Evolutionary conservation across 2,888 invertebrate species (phyloP).

Genomic region (Mesoligia furuncula): DNA sequence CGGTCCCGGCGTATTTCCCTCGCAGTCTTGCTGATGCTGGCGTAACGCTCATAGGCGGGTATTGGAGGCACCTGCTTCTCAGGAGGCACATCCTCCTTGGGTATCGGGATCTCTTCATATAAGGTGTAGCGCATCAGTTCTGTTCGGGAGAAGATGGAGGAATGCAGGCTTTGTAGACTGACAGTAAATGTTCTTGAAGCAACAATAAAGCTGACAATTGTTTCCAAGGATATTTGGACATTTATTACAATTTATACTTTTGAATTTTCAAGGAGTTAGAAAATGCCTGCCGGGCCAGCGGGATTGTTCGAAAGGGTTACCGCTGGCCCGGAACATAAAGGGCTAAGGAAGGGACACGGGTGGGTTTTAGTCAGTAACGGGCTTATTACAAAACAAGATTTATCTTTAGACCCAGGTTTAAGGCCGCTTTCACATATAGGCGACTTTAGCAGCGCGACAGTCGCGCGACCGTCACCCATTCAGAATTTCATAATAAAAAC

Average conservation of each 20-base stretch:
- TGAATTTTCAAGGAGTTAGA: not conserved
- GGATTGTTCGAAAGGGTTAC: no score
- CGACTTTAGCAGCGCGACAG: no score
- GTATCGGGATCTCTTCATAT: slow-evolving; percentile 85
- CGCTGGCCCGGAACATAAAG: no score
- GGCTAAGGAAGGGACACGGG: no score
- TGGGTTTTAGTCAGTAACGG: no score
- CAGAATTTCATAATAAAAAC: no score
- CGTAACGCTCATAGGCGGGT: slow-evolving; percentile 85
- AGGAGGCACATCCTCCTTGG: slow-evolving; percentile 83
- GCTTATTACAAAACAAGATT: no score
- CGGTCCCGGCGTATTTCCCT: slow-evolving; percentile 83
- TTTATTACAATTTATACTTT: not conserved
- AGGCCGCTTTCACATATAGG: no score
- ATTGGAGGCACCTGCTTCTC: slow-evolving; percentile 84
- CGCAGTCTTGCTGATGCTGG: slow-evolving; percentile 82
- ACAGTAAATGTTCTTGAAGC: not conserved
- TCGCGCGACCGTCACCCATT: no score
- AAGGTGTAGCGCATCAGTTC: slow-evolving; percentile 81
- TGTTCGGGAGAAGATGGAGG: slow-evolving; percentile 49
- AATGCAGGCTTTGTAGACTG: not conserved
- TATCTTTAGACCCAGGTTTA: no score
- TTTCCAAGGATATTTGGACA: not conserved
- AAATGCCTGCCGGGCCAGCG: no score
- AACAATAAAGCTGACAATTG: not conserved